phyloP scores from a whole-genome alignment of 2,797 vertebrate genomes.

The Borostomias antarcticus region DNA sequence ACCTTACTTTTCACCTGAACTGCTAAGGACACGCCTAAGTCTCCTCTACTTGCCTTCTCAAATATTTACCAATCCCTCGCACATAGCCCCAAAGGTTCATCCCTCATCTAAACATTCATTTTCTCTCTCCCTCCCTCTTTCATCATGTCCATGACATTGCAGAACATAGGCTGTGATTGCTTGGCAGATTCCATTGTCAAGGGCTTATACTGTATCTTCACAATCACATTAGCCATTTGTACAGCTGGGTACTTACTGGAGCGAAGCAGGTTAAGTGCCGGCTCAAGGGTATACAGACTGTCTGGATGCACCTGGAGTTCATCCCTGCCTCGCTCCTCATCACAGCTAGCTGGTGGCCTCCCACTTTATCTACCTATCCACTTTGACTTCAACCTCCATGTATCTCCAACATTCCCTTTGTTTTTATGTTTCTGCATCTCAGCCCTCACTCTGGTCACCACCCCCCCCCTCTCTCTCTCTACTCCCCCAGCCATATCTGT shows the following conservation, averaged over 20 bases:
- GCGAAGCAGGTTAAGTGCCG: slow-evolving; percentile 71
- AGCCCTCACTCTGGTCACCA: neutral
- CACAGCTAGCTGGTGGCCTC: slow-evolving; percentile 39
- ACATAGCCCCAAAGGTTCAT: slow-evolving; percentile 35
- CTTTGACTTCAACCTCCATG: neutral
- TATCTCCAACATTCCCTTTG: slow-evolving; percentile 33
- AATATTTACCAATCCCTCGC: slow-evolving; percentile 50
- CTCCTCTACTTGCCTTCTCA: slow-evolving; percentile 52
- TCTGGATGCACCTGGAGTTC: slow-evolving; percentile 67
- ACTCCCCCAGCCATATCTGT: slow-evolving; percentile 11
- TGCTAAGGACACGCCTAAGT: no score
- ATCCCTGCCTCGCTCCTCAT: slow-evolving; percentile 45
- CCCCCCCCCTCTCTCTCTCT: neutral
- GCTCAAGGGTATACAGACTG: slow-evolving; percentile 64
- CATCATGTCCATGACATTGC: slow-evolving; percentile 53
- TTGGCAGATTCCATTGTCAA: slow-evolving; percentile 75
- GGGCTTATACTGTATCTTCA: slow-evolving; percentile 70
- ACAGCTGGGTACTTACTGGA: slow-evolving; percentile 70
- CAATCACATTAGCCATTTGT: slow-evolving; percentile 77
- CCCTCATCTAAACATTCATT: slow-evolving; percentile 23
- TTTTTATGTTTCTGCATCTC: neutral
- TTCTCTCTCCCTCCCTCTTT: slow-evolving; percentile 38
- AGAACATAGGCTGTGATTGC: slow-evolving; percentile 72
- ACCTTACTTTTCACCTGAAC: slow-evolving; percentile 15
- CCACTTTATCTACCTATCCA: slow-evolving; percentile 1